Conservation (phyloP, 2,888 invertebrate species). For the Sympetrum striolatum region DNA sequence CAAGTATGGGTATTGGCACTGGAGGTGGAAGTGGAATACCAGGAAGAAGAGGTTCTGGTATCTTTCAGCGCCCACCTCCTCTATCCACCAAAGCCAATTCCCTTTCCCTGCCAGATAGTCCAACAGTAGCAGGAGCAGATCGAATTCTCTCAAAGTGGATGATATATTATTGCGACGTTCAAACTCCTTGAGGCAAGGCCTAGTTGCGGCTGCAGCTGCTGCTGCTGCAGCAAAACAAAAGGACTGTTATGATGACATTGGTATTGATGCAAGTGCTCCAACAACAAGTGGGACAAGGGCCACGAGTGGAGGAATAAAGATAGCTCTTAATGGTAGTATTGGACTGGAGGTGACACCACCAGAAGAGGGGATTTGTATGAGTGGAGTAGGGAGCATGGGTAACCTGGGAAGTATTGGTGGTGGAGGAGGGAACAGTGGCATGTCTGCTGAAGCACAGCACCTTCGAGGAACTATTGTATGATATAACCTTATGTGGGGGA, state of each 20-base stretch:
- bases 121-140: slow-evolving; percentile 63
- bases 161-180: slow-evolving; percentile 83
- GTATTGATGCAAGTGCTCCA: slow-evolving; percentile 66
- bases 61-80: slow-evolving; percentile 76
- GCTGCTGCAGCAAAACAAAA: slow-evolving; percentile 72
- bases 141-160: slow-evolving; percentile 87
- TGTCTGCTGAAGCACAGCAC: slow-evolving; percentile 70
- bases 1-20: slow-evolving; percentile 58
- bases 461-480: slow-evolving; percentile 92
- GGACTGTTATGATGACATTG: slow-evolving; percentile 86
- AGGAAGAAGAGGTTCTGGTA: slow-evolving; percentile 68
- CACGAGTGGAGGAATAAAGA: slow-evolving; percentile 79
- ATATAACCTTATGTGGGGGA: slow-evolving; percentile 94
- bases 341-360: slow-evolving; percentile 79
- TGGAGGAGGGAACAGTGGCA: slow-evolving; percentile 56
- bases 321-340: slow-evolving; percentile 84
- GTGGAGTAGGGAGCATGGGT: slow-evolving; percentile 62
- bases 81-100: slow-evolving; percentile 88
- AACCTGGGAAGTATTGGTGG: slow-evolving; percentile 43
- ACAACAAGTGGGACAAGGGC: slow-evolving; percentile 59
- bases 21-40: slow-evolving; percentile 59
- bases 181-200: slow-evolving; percentile 83
- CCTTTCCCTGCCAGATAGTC: slow-evolving; percentile 81
- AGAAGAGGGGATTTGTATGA: slow-evolving; percentile 62
- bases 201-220: slow-evolving; percentile 72